Percentiles rank a stretch among this genome's conserved stretches.
Conservation (phyloP, 2,797 vertebrate genomes). For the Liasis olivaceus region DNA sequence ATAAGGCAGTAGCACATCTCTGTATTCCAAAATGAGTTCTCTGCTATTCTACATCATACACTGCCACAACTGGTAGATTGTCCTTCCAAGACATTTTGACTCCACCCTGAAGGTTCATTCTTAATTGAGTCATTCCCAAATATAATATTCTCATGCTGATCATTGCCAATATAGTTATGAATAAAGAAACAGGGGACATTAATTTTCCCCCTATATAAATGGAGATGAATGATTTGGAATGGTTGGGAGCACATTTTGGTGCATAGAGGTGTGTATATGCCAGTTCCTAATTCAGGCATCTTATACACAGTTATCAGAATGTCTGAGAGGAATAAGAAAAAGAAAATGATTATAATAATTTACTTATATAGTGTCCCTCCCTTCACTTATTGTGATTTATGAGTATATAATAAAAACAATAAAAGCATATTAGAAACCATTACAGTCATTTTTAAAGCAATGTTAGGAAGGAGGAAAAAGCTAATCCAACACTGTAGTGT, state of each 20-base stretch:
- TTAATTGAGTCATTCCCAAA: not conserved
- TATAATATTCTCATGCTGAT: not conserved
- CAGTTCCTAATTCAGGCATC: not conserved
- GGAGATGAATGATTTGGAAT: not conserved
- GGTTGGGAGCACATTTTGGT: not conserved
- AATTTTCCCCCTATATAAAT: not conserved
- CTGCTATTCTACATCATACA: not conserved
- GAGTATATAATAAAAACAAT: conserved; percentile 24
- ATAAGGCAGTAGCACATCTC: not conserved
- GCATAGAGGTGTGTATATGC: not conserved
- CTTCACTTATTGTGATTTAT: conserved; percentile 13
- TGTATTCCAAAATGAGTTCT: not conserved
- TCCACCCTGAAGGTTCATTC: not conserved
- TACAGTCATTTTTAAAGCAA: conserved; percentile 19
- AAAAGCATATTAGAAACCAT: conserved; percentile 34
- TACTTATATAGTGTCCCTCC: not conserved
- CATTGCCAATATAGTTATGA: not conserved
- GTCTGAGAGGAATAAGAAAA: not conserved
- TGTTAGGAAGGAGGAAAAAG: not conserved
- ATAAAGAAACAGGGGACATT: not conserved
- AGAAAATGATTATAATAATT: conserved; percentile 17
- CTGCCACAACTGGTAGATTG: not conserved
- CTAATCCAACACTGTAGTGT: not conserved
- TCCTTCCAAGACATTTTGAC: not conserved
- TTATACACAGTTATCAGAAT: not conserved